Conservation (phyloP, 2,113 vertebrate species). For the Bufo gargarizans region DNA sequence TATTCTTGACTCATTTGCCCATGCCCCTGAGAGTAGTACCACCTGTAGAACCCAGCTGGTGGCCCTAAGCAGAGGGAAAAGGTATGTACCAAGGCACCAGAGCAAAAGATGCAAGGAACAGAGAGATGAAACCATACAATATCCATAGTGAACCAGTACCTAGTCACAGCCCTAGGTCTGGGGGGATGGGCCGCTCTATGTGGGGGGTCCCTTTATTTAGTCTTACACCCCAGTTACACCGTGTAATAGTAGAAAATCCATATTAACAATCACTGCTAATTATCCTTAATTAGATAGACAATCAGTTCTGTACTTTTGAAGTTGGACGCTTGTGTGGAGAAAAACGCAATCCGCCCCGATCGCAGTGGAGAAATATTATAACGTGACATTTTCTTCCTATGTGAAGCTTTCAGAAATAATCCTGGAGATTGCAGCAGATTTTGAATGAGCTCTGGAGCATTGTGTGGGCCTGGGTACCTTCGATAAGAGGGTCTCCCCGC, state of each 20-base stretch:
- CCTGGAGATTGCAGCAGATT: background rate
- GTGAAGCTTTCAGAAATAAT: background rate
- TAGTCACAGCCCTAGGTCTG: too few species aligned
- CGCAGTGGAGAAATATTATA: background rate
- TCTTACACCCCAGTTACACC: too few species aligned
- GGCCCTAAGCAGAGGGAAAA: too few species aligned
- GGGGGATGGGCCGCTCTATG: too few species aligned
- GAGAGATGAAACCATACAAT: too few species aligned
- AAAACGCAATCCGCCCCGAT: background rate
- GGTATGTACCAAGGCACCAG: too few species aligned
- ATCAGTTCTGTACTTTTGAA: background rate
- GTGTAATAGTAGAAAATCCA: background rate
- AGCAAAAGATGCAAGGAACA: too few species aligned
- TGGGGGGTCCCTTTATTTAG: too few species aligned
- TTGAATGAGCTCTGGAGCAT: background rate
- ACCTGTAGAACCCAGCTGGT: too few species aligned
- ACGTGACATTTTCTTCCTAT: conserved; percentile 1
- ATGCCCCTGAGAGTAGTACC: too few species aligned
- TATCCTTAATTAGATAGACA: background rate
- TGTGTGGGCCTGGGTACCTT: background rate
- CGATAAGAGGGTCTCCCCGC: background rate
- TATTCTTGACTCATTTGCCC: too few species aligned
- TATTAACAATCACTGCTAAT: background rate
- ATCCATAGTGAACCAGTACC: too few species aligned
- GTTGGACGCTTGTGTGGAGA: background rate